Percentiles rank a stretch among this genome's conserved stretches.
phyloP scores from a whole-genome alignment of 2,888 invertebrate species.

The Chrysopilus asiliformis region DNA sequence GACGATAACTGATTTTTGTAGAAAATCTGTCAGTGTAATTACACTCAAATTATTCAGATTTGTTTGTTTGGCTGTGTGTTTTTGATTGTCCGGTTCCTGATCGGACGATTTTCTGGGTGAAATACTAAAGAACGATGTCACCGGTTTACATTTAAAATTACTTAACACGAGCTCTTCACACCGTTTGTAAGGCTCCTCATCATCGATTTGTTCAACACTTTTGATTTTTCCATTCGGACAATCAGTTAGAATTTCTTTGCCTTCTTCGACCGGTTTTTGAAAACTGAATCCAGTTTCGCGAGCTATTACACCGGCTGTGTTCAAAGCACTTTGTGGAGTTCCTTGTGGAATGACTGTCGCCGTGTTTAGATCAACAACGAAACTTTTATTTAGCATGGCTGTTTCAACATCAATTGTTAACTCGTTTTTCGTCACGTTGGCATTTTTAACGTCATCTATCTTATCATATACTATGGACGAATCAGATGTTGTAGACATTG shows the following conservation, averaged over 20 bases:
- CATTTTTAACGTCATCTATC: conserved; percentile 13
- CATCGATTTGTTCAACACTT: background rate
- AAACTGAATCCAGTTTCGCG: conserved; percentile 23
- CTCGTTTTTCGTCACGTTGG: conserved; percentile 6
- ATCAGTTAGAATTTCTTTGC: background rate
- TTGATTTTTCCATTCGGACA: too few relatives aligned
- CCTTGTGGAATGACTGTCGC: conserved; percentile 10
- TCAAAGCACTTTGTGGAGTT: conserved; percentile 24
- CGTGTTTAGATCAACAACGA: conserved; percentile 11
- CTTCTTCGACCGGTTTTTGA: background rate
- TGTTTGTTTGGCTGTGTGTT: conserved; percentile 8
- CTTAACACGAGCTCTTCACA: background rate
- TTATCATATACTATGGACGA: conserved; percentile 7
- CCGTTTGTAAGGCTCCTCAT: background rate
- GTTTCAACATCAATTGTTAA: conserved; percentile 4
- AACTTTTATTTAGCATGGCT: conserved; percentile 12
- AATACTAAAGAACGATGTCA: conserved; percentile 11
- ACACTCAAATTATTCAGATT: conserved; percentile 20
- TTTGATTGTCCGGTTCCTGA: too few relatives aligned
- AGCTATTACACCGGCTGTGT: conserved; percentile 23
- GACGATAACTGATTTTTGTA: conserved; percentile 52
- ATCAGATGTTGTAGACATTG: conserved; percentile 25
- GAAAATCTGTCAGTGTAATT: conserved; percentile 40
- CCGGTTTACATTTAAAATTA: conserved; percentile 19
- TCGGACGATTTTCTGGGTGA: background rate